Evolutionary conservation across 2,888 invertebrate species (phyloP).

Genomic region (Drosophila paranaensis): DNA sequence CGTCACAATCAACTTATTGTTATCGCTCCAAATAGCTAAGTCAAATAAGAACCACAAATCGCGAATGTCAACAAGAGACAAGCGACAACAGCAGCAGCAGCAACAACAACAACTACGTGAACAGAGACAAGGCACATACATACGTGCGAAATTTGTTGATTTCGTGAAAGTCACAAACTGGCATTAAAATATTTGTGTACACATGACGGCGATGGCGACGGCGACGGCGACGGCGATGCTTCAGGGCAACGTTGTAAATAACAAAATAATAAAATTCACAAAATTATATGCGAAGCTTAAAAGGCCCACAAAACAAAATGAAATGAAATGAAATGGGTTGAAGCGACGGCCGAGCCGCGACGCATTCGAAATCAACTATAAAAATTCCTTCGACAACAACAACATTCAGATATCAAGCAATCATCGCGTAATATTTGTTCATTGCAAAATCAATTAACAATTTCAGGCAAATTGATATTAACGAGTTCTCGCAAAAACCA

Average conservation of each 20-base stretch:
- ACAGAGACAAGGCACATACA: conserved; percentile 35
- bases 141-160: conserved; percentile 70
- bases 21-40: conserved; percentile 48
- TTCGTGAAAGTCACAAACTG: conserved; percentile 67
- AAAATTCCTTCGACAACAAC: conserved; percentile 32
- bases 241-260: conserved; percentile 61
- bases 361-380: conserved; percentile 40
- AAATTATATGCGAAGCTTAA: conserved; percentile 60
- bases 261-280: conserved; percentile 68
- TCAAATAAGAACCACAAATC: conserved; percentile 39
- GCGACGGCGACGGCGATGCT: conserved; percentile 16
- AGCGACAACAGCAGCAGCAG: conserved; percentile 18
- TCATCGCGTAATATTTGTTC: conserved; percentile 78
- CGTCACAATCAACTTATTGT: conserved; percentile 55
- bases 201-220: conserved; percentile 16
- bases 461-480: conserved; percentile 82
- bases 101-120: conserved; percentile 7
- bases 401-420: conserved; percentile 42
- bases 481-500: conserved; percentile 75
- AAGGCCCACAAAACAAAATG: conserved; percentile 55
- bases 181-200: conserved; percentile 63
- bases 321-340: conserved; percentile 5
- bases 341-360: conserved; percentile 7
- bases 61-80: conserved; percentile 37
- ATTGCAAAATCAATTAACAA: conserved; percentile 82